A percentile compares a stretch with the other conserved stretches of the same genome.
Evolutionary conservation across 2,113 vertebrate species (phyloP).

Genomic region (Puntigrus tetrazona): DNA sequence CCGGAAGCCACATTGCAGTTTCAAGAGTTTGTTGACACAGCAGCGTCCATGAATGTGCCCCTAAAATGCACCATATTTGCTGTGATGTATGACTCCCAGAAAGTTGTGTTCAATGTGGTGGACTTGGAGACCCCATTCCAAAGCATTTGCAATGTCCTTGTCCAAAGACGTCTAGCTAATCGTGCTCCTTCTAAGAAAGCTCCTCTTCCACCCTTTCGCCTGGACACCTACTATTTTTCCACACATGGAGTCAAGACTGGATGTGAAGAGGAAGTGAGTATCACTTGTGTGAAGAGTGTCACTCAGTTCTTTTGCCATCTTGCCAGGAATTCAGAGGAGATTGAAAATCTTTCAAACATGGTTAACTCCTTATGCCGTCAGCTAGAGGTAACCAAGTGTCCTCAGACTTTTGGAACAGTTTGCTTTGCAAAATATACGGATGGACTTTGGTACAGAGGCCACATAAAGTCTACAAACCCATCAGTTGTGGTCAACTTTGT

Average conservation of each 20-base stretch:
- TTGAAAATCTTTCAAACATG: slow-evolving; percentile 74
- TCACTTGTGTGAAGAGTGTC: slow-evolving; percentile 80
- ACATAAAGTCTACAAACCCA: slow-evolving; percentile 73
- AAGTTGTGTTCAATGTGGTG: slow-evolving; percentile 82
- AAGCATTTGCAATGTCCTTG: slow-evolving; percentile 81
- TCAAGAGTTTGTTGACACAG: slow-evolving; percentile 77
- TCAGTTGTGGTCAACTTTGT: slow-evolving; percentile 84
- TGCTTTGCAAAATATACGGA: slow-evolving; percentile 90
- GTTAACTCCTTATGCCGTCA: slow-evolving; percentile 72
- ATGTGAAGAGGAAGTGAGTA: slow-evolving; percentile 80
- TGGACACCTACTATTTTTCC: slow-evolving; percentile 88
- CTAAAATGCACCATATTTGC: slow-evolving; percentile 91
- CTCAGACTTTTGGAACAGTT: slow-evolving; percentile 69
- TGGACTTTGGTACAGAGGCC: slow-evolving; percentile 86
- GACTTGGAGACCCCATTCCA: slow-evolving; percentile 91
- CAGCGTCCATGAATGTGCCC: slow-evolving; percentile 63
- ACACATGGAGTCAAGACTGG: slow-evolving; percentile 85
- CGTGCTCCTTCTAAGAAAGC: slow-evolving; percentile 64
- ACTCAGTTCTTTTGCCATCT: slow-evolving; percentile 88
- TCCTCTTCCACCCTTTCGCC: slow-evolving; percentile 70
- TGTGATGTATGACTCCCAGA: slow-evolving; percentile 76
- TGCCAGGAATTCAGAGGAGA: slow-evolving; percentile 72
- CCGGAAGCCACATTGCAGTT: slow-evolving; percentile 75
- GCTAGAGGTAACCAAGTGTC: slow-evolving; percentile 62
- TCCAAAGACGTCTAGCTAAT: slow-evolving; percentile 71